These are phyloP conservation scores for Blera fallax DNA, from an alignment of 2,888 invertebrate genomes.

Conservation along the genomic window DNA sequence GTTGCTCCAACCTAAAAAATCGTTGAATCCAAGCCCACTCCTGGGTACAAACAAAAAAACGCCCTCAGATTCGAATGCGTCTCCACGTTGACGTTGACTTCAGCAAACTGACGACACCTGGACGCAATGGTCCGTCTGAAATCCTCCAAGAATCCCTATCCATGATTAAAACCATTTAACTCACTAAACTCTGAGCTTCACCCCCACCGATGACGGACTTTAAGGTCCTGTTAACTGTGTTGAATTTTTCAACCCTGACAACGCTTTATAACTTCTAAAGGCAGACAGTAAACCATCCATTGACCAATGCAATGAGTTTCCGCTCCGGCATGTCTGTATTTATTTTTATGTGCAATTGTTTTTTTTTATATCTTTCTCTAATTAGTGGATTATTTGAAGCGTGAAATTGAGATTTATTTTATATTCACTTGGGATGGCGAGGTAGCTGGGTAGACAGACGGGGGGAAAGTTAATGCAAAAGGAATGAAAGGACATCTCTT, in stretches of 20 bases:
- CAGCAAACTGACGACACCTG: too few species aligned
- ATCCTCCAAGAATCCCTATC: too few species aligned
- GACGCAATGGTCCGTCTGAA: too few species aligned
- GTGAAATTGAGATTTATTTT: slow-evolving; percentile 30
- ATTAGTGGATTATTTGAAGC: slow-evolving; percentile 23
- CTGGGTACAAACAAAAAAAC: too few species aligned
- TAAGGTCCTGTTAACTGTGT: neutral
- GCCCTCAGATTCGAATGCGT: too few species aligned
- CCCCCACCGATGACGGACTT: neutral
- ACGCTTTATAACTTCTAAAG: neutral
- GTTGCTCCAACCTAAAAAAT: too few species aligned
- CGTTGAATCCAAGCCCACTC: too few species aligned
- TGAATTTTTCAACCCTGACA: neutral
- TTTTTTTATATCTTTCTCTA: neutral
- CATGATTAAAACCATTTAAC: too few species aligned
- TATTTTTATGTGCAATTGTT: neutral
- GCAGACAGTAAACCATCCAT: neutral
- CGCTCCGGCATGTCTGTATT: neutral
- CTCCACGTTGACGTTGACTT: too few species aligned
- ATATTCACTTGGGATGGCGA: neutral
- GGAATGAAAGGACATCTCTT: neutral
- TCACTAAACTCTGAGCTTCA: too few species aligned
- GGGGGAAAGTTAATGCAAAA: neutral
- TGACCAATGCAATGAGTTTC: neutral
- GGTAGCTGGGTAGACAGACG: neutral